Percentiles rank a stretch among this genome's conserved stretches.
These are phyloP conservation scores for Margarornis squamiger DNA, from an alignment of 2,797 vertebrate species.

Conservation along the genomic window DNA sequence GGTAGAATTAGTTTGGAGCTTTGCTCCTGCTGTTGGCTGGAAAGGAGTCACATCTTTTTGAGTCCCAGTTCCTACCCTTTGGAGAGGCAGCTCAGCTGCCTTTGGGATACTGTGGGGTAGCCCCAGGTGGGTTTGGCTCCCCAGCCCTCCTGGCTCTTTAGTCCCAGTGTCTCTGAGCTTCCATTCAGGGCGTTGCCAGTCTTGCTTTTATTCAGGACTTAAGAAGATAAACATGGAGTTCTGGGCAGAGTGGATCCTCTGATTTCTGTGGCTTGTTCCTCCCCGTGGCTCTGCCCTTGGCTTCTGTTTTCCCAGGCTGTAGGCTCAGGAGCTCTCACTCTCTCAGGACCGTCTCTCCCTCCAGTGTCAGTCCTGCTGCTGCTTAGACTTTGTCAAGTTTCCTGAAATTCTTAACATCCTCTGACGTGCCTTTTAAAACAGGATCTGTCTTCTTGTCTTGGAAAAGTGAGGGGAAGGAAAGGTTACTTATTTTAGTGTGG, in stretches of 20 bases:
- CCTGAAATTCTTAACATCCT: neutral
- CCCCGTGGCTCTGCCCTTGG: neutral
- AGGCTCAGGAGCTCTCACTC: neutral
- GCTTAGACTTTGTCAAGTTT: neutral
- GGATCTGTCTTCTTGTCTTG: neutral
- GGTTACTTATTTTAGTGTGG: neutral
- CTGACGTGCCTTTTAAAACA: neutral
- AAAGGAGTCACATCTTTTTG: neutral
- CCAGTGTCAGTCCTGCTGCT: neutral
- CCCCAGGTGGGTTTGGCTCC: neutral
- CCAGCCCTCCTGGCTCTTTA: neutral
- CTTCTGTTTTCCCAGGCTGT: neutral
- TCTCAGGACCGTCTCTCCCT: neutral
- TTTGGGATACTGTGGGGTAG: neutral
- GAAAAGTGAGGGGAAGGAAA: neutral
- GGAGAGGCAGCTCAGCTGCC: neutral
- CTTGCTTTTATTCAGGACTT: neutral
- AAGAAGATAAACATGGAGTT: neutral
- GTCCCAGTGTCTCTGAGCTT: neutral
- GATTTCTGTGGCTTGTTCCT: neutral
- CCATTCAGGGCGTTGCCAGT: neutral
- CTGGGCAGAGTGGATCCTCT: neutral
- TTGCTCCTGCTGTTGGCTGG: neutral
- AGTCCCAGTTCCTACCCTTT: neutral
- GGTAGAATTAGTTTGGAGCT: neutral